phyloP scores from a whole-genome alignment of 2,888 invertebrate species.

The Scaeva pyrastri region DNA sequence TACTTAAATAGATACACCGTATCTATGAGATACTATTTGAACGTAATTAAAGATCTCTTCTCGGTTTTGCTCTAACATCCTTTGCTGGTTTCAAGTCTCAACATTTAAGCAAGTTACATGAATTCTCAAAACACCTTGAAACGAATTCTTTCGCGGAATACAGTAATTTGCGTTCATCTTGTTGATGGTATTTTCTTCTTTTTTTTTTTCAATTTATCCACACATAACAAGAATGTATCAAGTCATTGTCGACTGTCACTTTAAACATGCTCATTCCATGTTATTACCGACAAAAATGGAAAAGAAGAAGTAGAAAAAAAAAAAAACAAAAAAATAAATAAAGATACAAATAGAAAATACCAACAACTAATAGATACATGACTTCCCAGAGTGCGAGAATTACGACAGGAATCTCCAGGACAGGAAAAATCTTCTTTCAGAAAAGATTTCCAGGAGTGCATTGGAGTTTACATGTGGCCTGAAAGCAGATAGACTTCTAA shows the following conservation, averaged over 20 bases:
- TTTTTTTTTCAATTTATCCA: slow-evolving; percentile 63
- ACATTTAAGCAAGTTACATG: background rate
- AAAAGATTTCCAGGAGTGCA: background rate
- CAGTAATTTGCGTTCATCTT: slow-evolving; percentile 53
- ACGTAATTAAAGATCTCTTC: slow-evolving; percentile 45
- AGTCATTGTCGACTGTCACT: slow-evolving; percentile 64
- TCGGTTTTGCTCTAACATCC: slow-evolving; percentile 35
- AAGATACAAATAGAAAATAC: slow-evolving; percentile 33
- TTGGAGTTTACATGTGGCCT: background rate
- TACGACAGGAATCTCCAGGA: slow-evolving; percentile 8
- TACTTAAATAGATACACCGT: slow-evolving; percentile 10
- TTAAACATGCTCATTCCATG: slow-evolving; percentile 55
- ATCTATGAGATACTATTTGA: background rate
- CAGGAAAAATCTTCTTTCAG: slow-evolving; percentile 49
- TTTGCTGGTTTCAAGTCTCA: background rate
- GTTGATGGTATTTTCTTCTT: no score
- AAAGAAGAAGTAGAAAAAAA: no score
- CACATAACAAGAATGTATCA: slow-evolving; percentile 63
- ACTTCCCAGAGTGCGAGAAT: background rate
- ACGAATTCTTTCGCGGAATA: slow-evolving; percentile 49
- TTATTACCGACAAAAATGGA: slow-evolving; percentile 26
- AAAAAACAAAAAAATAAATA: slow-evolving; percentile 15
- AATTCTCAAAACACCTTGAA: slow-evolving; percentile 43
- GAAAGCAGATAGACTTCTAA: no score
- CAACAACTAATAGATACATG: slow-evolving; percentile 62